These are phyloP conservation scores for Matsumurasca onukii DNA, from an alignment of 1,140 invertebrate genomes.

Conservation along the genomic window DNA sequence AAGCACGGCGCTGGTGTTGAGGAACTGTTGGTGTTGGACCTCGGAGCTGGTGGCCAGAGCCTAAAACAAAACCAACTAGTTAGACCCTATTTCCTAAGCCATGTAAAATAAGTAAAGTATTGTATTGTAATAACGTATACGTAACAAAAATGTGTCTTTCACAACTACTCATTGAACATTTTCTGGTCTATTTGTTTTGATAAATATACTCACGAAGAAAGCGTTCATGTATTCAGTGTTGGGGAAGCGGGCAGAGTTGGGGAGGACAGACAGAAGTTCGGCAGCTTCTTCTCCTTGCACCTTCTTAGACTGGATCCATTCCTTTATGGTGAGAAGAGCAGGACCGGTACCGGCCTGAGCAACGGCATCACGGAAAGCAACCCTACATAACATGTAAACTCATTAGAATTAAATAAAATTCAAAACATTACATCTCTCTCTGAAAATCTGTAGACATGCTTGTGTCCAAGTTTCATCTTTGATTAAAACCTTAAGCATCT, in stretches of 20 bases:
- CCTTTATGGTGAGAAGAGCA: conserved; percentile 57
- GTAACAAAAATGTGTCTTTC: no score
- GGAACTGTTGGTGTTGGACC: conserved; percentile 49
- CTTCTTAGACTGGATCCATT: conserved; percentile 58
- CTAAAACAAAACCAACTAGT: no score
- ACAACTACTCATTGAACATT: no score
- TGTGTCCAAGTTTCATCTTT: background rate
- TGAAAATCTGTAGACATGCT: no score
- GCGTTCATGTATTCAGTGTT: conserved; percentile 60
- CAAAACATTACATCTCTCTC: no score
- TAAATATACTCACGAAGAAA: conserved; percentile 54
- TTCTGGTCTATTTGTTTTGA: background rate
- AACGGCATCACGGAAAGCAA: conserved; percentile 60
- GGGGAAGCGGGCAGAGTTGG: conserved; percentile 56
- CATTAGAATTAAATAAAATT: no score
- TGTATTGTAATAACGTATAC: no score
- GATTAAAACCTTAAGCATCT: background rate
- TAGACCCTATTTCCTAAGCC: background rate
- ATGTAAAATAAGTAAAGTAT: no score
- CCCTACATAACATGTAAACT: no score
- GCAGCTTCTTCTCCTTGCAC: conserved; percentile 57
- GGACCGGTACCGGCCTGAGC: conserved; percentile 64
- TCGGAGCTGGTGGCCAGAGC: conserved; percentile 52
- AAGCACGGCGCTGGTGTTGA: conserved; percentile 57
- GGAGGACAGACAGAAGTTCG: conserved; percentile 53